phyloP scores from a whole-genome alignment of 1,140 invertebrate species.

The Orius laevigatus region DNA sequence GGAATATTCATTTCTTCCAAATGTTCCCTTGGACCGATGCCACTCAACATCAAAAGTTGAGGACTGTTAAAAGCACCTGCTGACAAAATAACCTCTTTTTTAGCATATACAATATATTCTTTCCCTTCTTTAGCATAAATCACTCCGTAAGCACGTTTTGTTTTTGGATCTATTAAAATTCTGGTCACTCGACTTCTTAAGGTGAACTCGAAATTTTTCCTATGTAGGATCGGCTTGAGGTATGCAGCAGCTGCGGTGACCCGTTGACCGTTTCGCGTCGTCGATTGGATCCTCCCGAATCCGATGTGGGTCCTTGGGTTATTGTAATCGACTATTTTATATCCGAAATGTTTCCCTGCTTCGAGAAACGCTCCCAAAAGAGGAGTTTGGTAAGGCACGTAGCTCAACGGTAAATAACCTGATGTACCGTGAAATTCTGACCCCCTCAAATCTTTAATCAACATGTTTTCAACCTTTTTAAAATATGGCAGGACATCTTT shows the following conservation, averaged over 20 bases:
- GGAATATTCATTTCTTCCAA: slow-evolving; percentile 32
- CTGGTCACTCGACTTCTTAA: slow-evolving; percentile 38
- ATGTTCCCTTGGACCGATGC: slow-evolving; percentile 43
- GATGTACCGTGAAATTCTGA: slow-evolving; percentile 37
- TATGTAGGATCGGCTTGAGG: slow-evolving; percentile 32
- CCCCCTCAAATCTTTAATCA: slow-evolving; percentile 29
- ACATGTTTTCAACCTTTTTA: slow-evolving; percentile 38
- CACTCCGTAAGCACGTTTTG: slow-evolving; percentile 46
- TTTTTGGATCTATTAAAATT: slow-evolving; percentile 47
- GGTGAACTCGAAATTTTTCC: slow-evolving; percentile 47
- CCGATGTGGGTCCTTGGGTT: slow-evolving; percentile 39
- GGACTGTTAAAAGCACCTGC: slow-evolving; percentile 39
- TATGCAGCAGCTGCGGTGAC: slow-evolving; percentile 39
- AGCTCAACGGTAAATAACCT: slow-evolving; percentile 34
- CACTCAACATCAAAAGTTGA: slow-evolving; percentile 46
- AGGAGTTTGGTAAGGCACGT: slow-evolving; percentile 28
- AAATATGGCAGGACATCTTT: slow-evolving; percentile 52
- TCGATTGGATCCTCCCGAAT: slow-evolving; percentile 29
- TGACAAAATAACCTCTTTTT: slow-evolving; percentile 51
- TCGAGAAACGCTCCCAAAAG: slow-evolving; percentile 42
- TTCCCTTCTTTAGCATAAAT: slow-evolving; percentile 32
- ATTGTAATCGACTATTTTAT: slow-evolving; percentile 44
- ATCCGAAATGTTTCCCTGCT: slow-evolving; percentile 39
- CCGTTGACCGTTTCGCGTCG: slow-evolving; percentile 33
- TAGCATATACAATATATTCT: slow-evolving; percentile 38